phyloP scores from a whole-genome alignment of 2,797 vertebrate species.

The Falco rusticolus region DNA sequence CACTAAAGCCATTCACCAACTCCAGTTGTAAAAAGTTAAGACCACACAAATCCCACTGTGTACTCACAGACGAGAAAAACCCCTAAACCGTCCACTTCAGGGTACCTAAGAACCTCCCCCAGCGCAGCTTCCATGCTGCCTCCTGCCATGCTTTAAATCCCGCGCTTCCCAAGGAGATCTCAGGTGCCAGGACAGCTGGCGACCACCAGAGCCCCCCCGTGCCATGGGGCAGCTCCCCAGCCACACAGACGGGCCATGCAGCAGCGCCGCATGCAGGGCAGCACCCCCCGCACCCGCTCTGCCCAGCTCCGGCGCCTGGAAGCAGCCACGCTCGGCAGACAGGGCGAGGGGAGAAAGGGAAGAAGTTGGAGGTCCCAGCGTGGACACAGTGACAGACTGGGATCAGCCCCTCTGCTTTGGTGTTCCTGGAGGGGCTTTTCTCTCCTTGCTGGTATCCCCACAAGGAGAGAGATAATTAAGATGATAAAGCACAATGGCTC shows the following conservation, averaged over 20 bases:
- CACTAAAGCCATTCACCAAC: not conserved
- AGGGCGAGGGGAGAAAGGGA: not conserved
- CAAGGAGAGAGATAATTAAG: not conserved
- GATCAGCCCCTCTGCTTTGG: not conserved
- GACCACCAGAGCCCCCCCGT: not conserved
- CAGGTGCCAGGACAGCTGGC: not conserved
- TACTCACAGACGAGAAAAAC: not conserved
- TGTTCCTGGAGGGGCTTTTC: not conserved
- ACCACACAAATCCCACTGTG: not conserved
- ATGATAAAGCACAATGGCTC: not conserved
- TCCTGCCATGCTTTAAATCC: slow-evolving; percentile 9
- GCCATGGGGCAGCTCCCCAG: not conserved
- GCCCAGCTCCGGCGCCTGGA: not conserved
- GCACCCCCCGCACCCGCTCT: rapidly evolving
- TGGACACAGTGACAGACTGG: not conserved
- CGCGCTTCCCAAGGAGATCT: not conserved
- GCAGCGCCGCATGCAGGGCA: not conserved
- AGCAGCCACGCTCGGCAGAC: not conserved
- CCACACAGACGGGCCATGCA: not conserved
- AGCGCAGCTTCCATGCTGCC: not conserved
- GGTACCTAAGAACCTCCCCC: not conserved
- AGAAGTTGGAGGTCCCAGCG: not conserved
- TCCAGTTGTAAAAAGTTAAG: not conserved
- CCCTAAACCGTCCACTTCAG: not conserved
- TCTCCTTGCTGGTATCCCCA: not conserved